These are phyloP conservation scores for Globodera ellingtonae DNA, from an alignment of 1,140 invertebrate species.

Conservation along the genomic window DNA sequence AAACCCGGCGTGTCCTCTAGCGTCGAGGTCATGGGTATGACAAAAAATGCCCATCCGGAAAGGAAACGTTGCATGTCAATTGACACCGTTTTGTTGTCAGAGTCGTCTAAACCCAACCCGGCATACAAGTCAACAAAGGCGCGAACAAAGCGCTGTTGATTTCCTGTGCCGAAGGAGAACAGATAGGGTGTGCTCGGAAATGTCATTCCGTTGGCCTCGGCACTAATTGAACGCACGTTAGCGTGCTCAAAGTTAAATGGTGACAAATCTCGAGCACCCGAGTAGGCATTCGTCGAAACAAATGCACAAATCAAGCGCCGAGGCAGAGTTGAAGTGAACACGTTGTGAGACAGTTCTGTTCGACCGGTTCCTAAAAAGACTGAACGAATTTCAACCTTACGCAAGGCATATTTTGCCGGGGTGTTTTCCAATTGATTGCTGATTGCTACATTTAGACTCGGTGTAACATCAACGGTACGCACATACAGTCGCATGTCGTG, in stretches of 20 bases:
- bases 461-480: not conserved
- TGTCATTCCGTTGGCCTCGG: constrained; percentile 24
- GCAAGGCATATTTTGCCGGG: constrained; percentile 18
- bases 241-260: constrained; percentile 42
- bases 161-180: not conserved
- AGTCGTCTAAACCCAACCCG: not conserved
- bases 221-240: constrained; percentile 25
- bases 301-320: constrained; percentile 25
- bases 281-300: not conserved
- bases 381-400: constrained; percentile 28
- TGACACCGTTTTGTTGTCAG: constrained; percentile 20
- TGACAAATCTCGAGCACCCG: not conserved
- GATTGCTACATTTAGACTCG: constrained; percentile 31
- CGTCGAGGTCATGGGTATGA: constrained; percentile 32
- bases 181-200: constrained; percentile 22
- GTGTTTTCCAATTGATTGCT: too few relatives aligned
- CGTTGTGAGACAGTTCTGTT: constrained; percentile 20
- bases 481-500: constrained; percentile 26
- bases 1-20: constrained; percentile 27
- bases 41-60: constrained; percentile 39
- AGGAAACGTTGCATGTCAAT: constrained; percentile 36
- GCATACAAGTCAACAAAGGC: constrained; percentile 42
- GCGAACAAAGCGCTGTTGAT: not conserved
- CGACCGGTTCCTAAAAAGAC: constrained; percentile 12
- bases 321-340: constrained; percentile 14